Base-by-base conservation (phyloP, 2,797 vertebrate species). In the Argyrosomus regius region DNA sequence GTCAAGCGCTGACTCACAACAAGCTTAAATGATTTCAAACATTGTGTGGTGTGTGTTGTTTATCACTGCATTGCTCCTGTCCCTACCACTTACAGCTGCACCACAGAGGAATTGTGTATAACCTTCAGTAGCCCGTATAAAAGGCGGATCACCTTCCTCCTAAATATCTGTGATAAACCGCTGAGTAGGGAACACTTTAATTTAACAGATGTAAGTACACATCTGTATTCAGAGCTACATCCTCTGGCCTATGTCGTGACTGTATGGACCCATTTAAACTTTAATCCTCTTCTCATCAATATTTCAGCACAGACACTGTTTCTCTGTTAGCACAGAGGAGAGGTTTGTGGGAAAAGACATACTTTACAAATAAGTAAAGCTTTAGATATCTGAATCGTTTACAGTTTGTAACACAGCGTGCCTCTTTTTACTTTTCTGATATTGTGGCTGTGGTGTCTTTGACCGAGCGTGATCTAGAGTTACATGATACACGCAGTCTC, bases 241-340 rank as follows among this genome's bases (percentile, higher is more conserved):
- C 68, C 56, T 61, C 58, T n/a, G 54, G 56, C 59, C 72, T 60
- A 46, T 77, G 53, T 80, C 56, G 75, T 35, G 52, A 77, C 43
- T 17, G 11, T 45, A 22, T 62, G 63, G 73, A 78, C 54, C 59
- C 57, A 52, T 87, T 90, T 71, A 87, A 92, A 89, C 57, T 89
- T 92, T 88, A 53, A 90, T 91, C 53, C 57, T 77, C 54, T 54
- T 49, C 81, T 81, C 84, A 89, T 92, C 54, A 88, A 91, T 93
- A 86, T 89, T 93, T 92, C 49, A 90, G 45, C 3, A 7, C 57
- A 70, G 52, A 65, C 70, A 28, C 57, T 20, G 62, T 69, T 81
- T 88, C 70, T 74, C 71, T 61, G 11, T 77, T 20, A 54, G 74
- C 43, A 54, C 41, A 48, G 67, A 79, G 17, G 17, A 58, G 41